phyloP scores from a whole-genome alignment of 2,797 vertebrate species.

The Macropodus opercularis region DNA sequence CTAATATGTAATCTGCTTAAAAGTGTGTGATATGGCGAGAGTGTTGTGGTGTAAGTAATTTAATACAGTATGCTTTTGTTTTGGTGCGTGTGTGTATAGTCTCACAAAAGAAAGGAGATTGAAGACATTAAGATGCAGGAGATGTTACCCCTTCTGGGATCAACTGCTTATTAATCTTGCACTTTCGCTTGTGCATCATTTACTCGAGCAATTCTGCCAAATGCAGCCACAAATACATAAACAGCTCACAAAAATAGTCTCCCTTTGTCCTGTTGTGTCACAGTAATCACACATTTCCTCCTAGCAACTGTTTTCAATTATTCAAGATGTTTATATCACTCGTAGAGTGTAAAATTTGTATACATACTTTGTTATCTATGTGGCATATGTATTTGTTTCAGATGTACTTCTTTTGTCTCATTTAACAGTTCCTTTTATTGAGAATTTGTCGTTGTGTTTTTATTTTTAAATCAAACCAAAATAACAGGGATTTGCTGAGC shows the following conservation, averaged over 20 bases:
- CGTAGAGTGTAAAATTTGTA: slow-evolving; percentile 22
- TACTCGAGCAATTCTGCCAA: slow-evolving; percentile 58
- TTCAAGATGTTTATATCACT: slow-evolving; percentile 43
- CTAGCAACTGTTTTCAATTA: slow-evolving; percentile 45
- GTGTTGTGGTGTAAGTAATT: neutral
- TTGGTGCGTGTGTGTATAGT: slow-evolving; percentile 3
- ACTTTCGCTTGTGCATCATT: slow-evolving; percentile 68
- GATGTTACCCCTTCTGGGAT: slow-evolving; percentile 46
- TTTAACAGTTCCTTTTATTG: slow-evolving; percentile 4
- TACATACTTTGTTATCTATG: slow-evolving; percentile 26
- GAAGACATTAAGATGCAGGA: slow-evolving; percentile 57
- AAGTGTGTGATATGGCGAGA: neutral
- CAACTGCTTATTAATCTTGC: slow-evolving; percentile 69
- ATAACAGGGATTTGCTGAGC: slow-evolving; percentile 9
- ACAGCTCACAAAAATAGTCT: slow-evolving; percentile 45
- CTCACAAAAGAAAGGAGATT: slow-evolving; percentile 10
- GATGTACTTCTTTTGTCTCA: neutral
- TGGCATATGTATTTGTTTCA: slow-evolving; percentile 11
- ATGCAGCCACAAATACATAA: slow-evolving; percentile 58
- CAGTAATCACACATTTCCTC: slow-evolving; percentile 43
- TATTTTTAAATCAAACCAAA: slow-evolving; percentile 46
- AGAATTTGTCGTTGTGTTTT: neutral
- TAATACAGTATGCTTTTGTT: slow-evolving; percentile 9
- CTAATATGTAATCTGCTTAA: slow-evolving; percentile 8
- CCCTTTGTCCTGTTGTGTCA: slow-evolving; percentile 50